phyloP scores from a whole-genome alignment of 2,797 vertebrate genomes.

The Chanos chanos region DNA sequence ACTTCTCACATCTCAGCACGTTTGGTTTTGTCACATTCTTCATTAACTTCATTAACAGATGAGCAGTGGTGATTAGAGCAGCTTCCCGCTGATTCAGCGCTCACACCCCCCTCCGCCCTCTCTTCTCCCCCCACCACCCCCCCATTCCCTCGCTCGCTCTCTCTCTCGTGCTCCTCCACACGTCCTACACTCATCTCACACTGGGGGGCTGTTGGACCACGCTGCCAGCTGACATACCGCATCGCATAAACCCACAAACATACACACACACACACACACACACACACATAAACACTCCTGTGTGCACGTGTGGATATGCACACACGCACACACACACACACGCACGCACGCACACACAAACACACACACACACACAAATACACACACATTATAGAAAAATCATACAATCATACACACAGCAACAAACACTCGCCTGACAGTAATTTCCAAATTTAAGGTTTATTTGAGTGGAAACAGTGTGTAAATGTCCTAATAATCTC shows the following conservation, averaged over 20 bases:
- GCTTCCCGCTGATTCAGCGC: slow-evolving; percentile 81
- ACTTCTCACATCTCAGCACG: slow-evolving; percentile 82
- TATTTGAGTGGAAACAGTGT: too few relatives aligned
- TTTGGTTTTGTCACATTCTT: slow-evolving; percentile 81
- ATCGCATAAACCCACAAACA: slow-evolving; percentile 31
- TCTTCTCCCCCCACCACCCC: not conserved
- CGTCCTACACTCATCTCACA: slow-evolving; percentile 46
- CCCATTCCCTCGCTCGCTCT: not conserved
- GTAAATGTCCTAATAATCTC: too few relatives aligned
- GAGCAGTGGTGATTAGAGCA: slow-evolving; percentile 78
- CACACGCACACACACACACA: slow-evolving; percentile 11
- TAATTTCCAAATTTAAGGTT: too few relatives aligned
- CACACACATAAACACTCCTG: slow-evolving; percentile 26
- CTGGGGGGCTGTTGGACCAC: slow-evolving; percentile 57
- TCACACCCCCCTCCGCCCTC: slow-evolving; percentile 44
- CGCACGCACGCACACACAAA: slow-evolving; percentile 9
- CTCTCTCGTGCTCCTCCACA: slow-evolving; percentile 38
- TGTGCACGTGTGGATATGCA: slow-evolving; percentile 16
- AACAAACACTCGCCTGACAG: too few relatives aligned
- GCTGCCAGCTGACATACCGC: slow-evolving; percentile 51
- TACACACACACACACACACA: slow-evolving; percentile 19
- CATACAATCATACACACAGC: too few relatives aligned
- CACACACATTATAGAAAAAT: too few relatives aligned
- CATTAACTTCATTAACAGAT: slow-evolving; percentile 88
- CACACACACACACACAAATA: too few relatives aligned